Conservation (phyloP, 2,797 vertebrate genomes). For the Peromyscus nudipes region DNA sequence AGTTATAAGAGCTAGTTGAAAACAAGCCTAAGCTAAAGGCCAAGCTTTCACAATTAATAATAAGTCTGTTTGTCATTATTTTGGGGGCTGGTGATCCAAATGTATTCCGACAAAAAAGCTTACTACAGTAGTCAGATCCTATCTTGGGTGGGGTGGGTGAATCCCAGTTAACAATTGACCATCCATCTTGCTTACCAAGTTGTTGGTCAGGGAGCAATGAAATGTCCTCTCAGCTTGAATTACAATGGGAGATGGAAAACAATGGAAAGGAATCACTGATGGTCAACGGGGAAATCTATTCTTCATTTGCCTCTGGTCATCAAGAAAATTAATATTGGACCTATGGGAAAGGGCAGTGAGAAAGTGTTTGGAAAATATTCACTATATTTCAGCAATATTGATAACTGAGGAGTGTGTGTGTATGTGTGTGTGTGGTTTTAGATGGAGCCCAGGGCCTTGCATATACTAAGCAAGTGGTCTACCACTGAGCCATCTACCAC, state of each 20-base stretch:
- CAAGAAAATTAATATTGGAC: slow-evolving; percentile 27
- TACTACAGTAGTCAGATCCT: not conserved
- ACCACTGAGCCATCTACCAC: not conserved
- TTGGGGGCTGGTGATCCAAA: not conserved
- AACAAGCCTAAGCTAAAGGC: not conserved
- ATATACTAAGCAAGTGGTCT: not conserved
- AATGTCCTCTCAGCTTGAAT: not conserved
- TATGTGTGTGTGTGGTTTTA: not conserved
- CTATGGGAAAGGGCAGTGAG: not conserved
- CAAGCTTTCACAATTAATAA: not conserved
- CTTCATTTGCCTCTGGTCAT: not conserved
- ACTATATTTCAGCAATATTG: not conserved
- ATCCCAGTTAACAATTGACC: not conserved
- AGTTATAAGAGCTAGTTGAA: not conserved
- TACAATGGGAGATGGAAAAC: not conserved
- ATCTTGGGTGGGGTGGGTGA: not conserved
- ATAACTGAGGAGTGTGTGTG: not conserved
- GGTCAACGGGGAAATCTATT: not conserved
- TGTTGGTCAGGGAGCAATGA: not conserved
- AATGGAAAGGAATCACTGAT: not conserved
- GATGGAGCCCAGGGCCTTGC: not conserved
- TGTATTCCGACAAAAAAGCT: not conserved
- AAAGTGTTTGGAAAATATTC: not conserved
- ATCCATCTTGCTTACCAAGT: too few species aligned
- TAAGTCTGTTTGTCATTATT: not conserved